Conservation (phyloP, 1,140 invertebrate species). For the Drosophila chauvacae region DNA sequence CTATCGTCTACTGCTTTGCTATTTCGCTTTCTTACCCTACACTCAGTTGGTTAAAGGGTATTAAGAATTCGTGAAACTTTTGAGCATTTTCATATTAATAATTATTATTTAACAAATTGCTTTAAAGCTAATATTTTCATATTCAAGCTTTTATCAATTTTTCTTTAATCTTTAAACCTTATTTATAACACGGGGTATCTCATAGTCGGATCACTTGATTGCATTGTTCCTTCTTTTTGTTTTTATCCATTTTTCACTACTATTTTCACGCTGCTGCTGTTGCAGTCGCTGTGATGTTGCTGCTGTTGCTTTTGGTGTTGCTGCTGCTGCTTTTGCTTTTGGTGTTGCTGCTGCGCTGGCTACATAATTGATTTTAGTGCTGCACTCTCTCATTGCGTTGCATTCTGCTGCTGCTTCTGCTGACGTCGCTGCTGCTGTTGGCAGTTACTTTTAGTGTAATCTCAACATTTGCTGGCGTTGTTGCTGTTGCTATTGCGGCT, state of each 20-base stretch:
- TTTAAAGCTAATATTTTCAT: not conserved
- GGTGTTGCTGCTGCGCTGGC: conserved; percentile 61
- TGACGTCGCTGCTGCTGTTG: conserved; percentile 38
- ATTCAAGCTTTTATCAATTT: not conserved
- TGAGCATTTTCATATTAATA: too few species aligned
- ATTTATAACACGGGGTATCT: not conserved
- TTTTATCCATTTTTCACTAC: conserved; percentile 61
- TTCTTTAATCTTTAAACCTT: not conserved
- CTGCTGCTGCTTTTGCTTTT: conserved; percentile 37
- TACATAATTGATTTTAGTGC: conserved; percentile 83
- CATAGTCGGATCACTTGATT: too few species aligned
- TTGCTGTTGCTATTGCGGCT: conserved; percentile 44
- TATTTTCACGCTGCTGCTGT: conserved; percentile 73
- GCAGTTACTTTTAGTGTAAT: conserved; percentile 80
- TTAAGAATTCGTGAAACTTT: not conserved
- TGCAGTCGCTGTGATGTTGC: conserved; percentile 29
- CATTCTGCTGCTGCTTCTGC: conserved; percentile 43
- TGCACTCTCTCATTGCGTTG: conserved; percentile 67
- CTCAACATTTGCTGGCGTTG: conserved; percentile 70
- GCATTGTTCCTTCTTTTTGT: not conserved
- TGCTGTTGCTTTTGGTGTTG: conserved; percentile 37
- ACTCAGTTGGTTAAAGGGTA: not conserved
- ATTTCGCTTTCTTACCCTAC: conserved; percentile 54
- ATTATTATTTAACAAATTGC: not conserved
- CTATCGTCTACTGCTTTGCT: conserved; percentile 57